phyloP scores from a whole-genome alignment of 2,888 invertebrate species.

The Parelbella ahira region DNA sequence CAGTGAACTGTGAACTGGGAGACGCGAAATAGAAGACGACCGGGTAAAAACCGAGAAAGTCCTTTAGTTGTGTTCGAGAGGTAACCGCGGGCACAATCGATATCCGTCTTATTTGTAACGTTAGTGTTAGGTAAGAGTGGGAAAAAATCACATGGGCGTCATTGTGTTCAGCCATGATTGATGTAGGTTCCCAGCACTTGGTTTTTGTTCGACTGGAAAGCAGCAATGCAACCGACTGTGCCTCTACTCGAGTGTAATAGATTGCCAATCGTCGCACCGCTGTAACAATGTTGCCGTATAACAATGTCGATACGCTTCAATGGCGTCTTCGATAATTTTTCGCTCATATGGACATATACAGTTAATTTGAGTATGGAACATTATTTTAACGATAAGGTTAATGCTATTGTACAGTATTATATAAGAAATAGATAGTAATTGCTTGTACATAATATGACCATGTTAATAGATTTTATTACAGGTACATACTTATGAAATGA shows the following conservation, averaged over 20 bases:
- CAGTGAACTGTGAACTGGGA: too few relatives aligned
- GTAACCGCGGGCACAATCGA: constrained; percentile 60
- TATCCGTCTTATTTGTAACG: constrained; percentile 66
- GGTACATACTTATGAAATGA: too few relatives aligned
- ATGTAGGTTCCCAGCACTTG: constrained; percentile 53
- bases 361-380: too few relatives aligned
- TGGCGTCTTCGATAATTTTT: too few relatives aligned
- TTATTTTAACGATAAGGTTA: too few relatives aligned
- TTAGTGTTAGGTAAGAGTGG: constrained; percentile 66
- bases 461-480: too few relatives aligned
- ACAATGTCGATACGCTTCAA: too few relatives aligned
- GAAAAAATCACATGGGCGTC: constrained; percentile 53
- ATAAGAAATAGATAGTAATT: too few relatives aligned
- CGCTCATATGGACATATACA: too few relatives aligned
- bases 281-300: constrained; percentile 1
- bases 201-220: constrained; percentile 52
- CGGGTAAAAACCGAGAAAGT: constrained; percentile 64
- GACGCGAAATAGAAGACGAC: too few relatives aligned
- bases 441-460: too few relatives aligned
- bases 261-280: constrained; percentile 12
- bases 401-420: too few relatives aligned
- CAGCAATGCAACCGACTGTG: constrained; percentile 26
- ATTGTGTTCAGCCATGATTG: constrained; percentile 52
- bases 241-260: constrained; percentile 20
- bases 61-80: constrained; percentile 50